A percentile compares a stretch with the other conserved stretches of the same genome.
phyloP scores from a whole-genome alignment of 35 echinoderm and acorn worm genomes.

The Eucidaris tribuloides region DNA sequence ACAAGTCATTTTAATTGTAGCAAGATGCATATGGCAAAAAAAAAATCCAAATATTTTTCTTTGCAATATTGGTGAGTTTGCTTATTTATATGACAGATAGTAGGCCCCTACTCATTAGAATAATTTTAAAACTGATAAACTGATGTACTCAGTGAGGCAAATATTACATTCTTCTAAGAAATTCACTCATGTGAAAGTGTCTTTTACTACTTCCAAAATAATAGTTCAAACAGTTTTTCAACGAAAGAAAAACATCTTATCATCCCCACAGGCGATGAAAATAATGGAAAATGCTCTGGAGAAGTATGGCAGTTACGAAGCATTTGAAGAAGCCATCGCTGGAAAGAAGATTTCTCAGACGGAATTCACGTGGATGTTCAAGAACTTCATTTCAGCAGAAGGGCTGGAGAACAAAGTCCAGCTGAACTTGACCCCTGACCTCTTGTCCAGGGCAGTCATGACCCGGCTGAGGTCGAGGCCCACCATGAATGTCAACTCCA shows the following conservation, averaged over 20 bases:
- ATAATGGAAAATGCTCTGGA: conserved; percentile 45
- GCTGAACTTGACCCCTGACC: conserved; percentile 60
- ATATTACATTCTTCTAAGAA: neutral
- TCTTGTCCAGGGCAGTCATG: conserved; percentile 75
- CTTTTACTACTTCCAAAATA: neutral
- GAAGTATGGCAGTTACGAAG: conserved; percentile 61
- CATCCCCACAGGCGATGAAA: conserved; percentile 19
- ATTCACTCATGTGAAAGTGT: neutral
- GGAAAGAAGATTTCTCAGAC: conserved; percentile 31
- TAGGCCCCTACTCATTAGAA: too few species aligned
- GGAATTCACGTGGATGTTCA: conserved; percentile 59
- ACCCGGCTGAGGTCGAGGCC: conserved; percentile 54
- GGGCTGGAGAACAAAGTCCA: conserved; percentile 67
- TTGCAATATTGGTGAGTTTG: too few species aligned
- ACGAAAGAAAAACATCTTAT: neutral
- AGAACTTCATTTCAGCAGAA: conserved; percentile 55
- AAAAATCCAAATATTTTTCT: too few species aligned
- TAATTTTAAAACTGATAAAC: too few species aligned
- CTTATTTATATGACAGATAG: too few species aligned
- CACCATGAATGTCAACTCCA: conserved; percentile 60
- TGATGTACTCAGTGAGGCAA: too few species aligned
- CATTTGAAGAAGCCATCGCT: conserved; percentile 55
- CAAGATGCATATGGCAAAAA: too few species aligned
- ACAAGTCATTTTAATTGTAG: too few species aligned
- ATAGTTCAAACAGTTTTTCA: neutral